Conservation (phyloP, 1,140 invertebrate genomes). For the Cydia splendana region DNA sequence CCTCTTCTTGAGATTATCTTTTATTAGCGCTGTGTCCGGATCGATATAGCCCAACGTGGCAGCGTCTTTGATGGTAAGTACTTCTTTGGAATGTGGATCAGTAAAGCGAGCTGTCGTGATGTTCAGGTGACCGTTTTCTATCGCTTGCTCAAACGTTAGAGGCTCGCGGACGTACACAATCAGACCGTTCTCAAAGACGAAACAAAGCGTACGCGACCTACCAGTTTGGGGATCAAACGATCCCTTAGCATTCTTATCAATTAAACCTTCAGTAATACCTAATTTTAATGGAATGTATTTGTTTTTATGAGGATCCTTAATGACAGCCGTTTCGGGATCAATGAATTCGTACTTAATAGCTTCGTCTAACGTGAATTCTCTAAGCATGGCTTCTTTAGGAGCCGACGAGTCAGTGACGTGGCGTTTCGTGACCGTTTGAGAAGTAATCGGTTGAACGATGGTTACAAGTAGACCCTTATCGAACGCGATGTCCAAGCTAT, state of each 20-base stretch:
- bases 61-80: slow-evolving; percentile 91
- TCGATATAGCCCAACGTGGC: slow-evolving; percentile 91
- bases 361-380: slow-evolving; percentile 89
- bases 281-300: slow-evolving; percentile 86
- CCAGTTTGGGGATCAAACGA: slow-evolving; percentile 84
- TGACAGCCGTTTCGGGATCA: slow-evolving; percentile 86
- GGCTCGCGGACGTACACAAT: slow-evolving; percentile 87
- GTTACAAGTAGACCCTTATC: slow-evolving; percentile 87
- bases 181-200: slow-evolving; percentile 87
- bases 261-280: slow-evolving; percentile 85
- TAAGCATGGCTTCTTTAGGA: slow-evolving; percentile 78
- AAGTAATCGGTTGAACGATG: slow-evolving; percentile 85
- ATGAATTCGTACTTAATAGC: slow-evolving; percentile 89
- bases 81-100: slow-evolving; percentile 85
- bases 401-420: slow-evolving; percentile 69
- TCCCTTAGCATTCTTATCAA: slow-evolving; percentile 84
- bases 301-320: slow-evolving; percentile 89
- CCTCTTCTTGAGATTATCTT: slow-evolving; percentile 90
- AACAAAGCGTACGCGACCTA: slow-evolving; percentile 83
- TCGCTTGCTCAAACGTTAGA: slow-evolving; percentile 87
- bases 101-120: slow-evolving; percentile 86
- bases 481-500: slow-evolving; percentile 87
- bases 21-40: slow-evolving; percentile 92
- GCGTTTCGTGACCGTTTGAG: slow-evolving; percentile 80
- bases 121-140: slow-evolving; percentile 87